Conservation (phyloP, 2,888 invertebrate genomes). For the Meghimatium bilineatum region DNA sequence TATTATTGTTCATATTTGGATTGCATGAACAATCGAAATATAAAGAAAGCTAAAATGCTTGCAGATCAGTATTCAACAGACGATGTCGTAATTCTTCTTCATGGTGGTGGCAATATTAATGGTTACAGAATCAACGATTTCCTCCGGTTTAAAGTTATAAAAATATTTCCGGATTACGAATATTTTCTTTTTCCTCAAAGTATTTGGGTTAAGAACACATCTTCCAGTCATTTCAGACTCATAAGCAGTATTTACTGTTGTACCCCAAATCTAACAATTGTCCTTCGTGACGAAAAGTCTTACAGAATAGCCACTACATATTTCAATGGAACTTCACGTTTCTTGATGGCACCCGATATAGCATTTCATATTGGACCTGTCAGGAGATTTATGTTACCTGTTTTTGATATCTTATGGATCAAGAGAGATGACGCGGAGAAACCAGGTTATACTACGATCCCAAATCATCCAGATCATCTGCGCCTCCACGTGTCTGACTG, state of each 20-base stretch:
- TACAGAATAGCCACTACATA: conserved; percentile 23
- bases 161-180: conserved; percentile 33
- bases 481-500: conserved; percentile 47
- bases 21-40: conserved; percentile 18
- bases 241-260: conserved; percentile 34
- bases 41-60: neutral
- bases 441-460: conserved; percentile 28
- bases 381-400: conserved; percentile 47
- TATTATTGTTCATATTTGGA: conserved; percentile 38
- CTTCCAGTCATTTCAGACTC: conserved; percentile 9
- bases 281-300: conserved; percentile 45
- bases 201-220: conserved; percentile 31
- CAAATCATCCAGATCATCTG: conserved; percentile 30
- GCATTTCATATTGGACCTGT: conserved; percentile 54
- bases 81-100: conserved; percentile 49
- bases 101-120: conserved; percentile 55
- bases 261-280: conserved; percentile 47
- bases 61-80: conserved; percentile 13
- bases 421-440: conserved; percentile 47
- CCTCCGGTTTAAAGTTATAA: conserved; percentile 21
- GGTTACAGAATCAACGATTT: conserved; percentile 39
- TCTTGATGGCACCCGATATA: conserved; percentile 54
- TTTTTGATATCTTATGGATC: conserved; percentile 55
- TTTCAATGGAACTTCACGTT: conserved; percentile 33
- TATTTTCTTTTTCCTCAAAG: conserved; percentile 53